phyloP scores from a whole-genome alignment of 2,888 invertebrate genomes.

The Drosophila atroscutellata region DNA sequence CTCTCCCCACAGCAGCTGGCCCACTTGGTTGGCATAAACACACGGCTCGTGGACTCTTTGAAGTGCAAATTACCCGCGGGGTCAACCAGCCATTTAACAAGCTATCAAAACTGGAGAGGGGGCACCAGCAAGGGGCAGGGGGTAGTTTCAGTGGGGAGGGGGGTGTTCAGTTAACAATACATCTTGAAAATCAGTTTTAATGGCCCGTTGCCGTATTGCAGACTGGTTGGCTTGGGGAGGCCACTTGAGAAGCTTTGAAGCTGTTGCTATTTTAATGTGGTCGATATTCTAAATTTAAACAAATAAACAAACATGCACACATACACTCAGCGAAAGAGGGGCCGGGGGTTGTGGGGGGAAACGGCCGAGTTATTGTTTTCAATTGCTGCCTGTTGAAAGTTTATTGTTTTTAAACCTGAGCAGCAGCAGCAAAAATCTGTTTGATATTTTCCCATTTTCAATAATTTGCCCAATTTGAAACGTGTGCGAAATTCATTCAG shows the following conservation, averaged over 20 bases:
- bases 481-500: conserved; percentile 62
- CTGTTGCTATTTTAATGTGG: conserved; percentile 77
- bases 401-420: conserved; percentile 75
- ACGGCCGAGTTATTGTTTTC: conserved; percentile 19
- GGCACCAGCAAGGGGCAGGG: background rate
- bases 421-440: conserved; percentile 43
- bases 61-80: conserved; percentile 80
- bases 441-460: conserved; percentile 55
- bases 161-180: conserved; percentile 59
- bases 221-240: conserved; percentile 15
- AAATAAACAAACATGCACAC: conserved; percentile 71
- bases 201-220: conserved; percentile 45
- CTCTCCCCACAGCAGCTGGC: conserved; percentile 68
- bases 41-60: conserved; percentile 65
- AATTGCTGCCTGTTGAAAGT: conserved; percentile 64
- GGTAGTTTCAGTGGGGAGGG: background rate
- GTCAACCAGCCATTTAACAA: conserved; percentile 58
- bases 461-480: conserved; percentile 56
- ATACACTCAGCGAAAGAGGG: conserved; percentile 5
- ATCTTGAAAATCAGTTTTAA: conserved; percentile 76
- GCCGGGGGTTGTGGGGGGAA: background rate
- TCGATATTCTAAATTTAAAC: conserved; percentile 79
- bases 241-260: conserved; percentile 78
- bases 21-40: conserved; percentile 79
- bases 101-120: conserved; percentile 16